A percentile compares a stretch with the other conserved stretches of the same genome.
Conservation (phyloP, 2,113 vertebrate genomes). For the Corythoichthys haematopterus region DNA sequence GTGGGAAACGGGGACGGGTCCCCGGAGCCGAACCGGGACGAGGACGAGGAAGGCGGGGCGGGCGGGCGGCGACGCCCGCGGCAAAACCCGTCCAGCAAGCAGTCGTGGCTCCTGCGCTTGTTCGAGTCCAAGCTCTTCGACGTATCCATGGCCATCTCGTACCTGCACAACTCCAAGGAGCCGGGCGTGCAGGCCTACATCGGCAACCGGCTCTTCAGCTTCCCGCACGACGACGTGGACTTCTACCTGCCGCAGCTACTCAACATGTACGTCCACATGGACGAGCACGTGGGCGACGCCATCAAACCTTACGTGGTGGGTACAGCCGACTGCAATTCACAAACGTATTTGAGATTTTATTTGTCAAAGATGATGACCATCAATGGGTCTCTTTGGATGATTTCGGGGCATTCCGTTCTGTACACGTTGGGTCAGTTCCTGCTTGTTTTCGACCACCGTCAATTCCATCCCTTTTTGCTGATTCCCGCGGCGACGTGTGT, state of each 20-base stretch:
- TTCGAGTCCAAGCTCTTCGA: constrained; percentile 97
- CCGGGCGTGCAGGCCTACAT: constrained; percentile 96
- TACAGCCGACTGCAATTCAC: neutral
- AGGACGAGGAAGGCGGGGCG: constrained; percentile 64
- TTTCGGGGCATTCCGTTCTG: too few relatives aligned
- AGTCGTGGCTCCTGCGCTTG: constrained; percentile 91
- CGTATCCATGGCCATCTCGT: constrained; percentile 96
- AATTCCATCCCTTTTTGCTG: too few relatives aligned
- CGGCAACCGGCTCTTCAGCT: constrained; percentile 91
- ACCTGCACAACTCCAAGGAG: constrained; percentile 94
- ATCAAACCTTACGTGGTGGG: constrained; percentile 91
- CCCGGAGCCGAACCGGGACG: constrained; percentile 18
- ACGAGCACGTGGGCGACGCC: constrained; percentile 91
- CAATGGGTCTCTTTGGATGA: too few relatives aligned
- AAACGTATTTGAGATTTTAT: too few relatives aligned
- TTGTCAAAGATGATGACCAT: too few relatives aligned
- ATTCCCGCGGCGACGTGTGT: neutral
- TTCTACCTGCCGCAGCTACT: constrained; percentile 94
- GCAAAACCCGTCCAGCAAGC: constrained; percentile 84
- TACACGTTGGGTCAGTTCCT: too few relatives aligned
- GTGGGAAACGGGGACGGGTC: neutral
- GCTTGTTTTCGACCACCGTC: too few relatives aligned
- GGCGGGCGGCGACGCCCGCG: constrained; percentile 76
- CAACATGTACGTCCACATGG: constrained; percentile 99
- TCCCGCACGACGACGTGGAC: constrained; percentile 85